Base-by-base conservation (phyloP, 2,113 vertebrate genomes). In the Lichenostomus cassidix region DNA sequence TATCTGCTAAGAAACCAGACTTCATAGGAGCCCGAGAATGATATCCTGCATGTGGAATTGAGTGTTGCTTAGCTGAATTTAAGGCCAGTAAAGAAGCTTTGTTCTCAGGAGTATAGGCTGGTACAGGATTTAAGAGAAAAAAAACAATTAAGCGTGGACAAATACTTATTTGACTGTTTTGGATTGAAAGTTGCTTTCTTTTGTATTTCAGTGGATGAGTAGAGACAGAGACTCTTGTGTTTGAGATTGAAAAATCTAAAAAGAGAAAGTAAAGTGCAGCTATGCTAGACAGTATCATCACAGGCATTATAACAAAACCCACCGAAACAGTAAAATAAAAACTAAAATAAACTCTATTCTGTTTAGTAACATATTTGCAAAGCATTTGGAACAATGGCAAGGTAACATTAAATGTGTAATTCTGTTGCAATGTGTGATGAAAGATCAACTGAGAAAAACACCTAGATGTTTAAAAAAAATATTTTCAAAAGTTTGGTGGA, bases 1-100 rank as follows among this genome's bases (percentile, higher is more conserved):
- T 52, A 15, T 15, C 25, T 59, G 12, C 8, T 58, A 29, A 35
- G 17, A 2, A 80, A 18, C 46, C 41, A 53, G 17, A 64, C 8
- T 3, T 31, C 14, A 8, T 2, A 44, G 13, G 9, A 87, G 18
- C n/a, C n/a, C 1, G 0, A 65, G 10, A 4, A 7, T 12, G 53
- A 31, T 12, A 47, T 17, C 29, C 29, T 14, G 2, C 4, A 20
- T 21, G 3, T 25, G 8, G 4, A 18, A 64, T 0, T 46, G 15
- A 39, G 46, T 10, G 3, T 6, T 49, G 11, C 39, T 67, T 55
- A 33, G 25, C 22, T 55, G 25, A 74, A 41, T 47, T 62, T 33
- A 75, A 68, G 55, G 24, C 12, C 25, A 37, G 4, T 67, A 33
- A 67, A 29, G 9, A 90, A 59, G 13, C 29, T 23, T 52, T 52